Percentiles rank a stretch among this genome's conserved stretches.
Conservation (phyloP, 2,113 vertebrate genomes). For the Neodontobutis hainanensis region DNA sequence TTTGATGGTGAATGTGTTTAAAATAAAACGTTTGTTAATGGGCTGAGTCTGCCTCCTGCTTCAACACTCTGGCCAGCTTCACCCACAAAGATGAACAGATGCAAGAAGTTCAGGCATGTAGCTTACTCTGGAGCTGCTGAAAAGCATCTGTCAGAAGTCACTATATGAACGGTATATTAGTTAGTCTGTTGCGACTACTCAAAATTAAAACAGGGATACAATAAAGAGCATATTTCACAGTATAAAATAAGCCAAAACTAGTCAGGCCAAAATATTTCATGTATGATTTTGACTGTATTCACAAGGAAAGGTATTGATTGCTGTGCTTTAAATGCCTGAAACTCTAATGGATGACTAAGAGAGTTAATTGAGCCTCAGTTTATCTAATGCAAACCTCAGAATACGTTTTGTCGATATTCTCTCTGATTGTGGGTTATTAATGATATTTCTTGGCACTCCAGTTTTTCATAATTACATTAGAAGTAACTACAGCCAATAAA, state of each 20-base stretch:
- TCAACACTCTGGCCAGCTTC: too few species aligned
- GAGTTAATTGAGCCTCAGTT: slow-evolving; percentile 33
- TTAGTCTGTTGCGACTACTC: slow-evolving; percentile 16
- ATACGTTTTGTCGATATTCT: slow-evolving; percentile 8
- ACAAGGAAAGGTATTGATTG: slow-evolving; percentile 17
- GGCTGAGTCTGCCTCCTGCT: too few species aligned
- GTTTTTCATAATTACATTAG: slow-evolving; percentile 35
- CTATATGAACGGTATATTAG: slow-evolving; percentile 13
- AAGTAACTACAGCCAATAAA: slow-evolving; percentile 28
- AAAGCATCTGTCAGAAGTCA: slow-evolving; percentile 1
- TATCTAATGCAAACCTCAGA: slow-evolving; percentile 24
- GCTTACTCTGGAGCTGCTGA: too few species aligned
- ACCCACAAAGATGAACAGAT: too few species aligned
- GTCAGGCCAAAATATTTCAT: neutral
- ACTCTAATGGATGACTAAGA: slow-evolving; percentile 17
- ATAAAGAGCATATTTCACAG: slow-evolving; percentile 1
- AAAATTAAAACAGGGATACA: slow-evolving; percentile 6
- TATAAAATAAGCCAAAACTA: neutral
- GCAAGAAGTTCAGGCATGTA: too few species aligned
- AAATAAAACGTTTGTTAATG: too few species aligned
- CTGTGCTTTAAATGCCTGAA: slow-evolving; percentile 26
- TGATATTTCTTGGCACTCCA: slow-evolving; percentile 25
- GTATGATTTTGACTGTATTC: slow-evolving; percentile 10
- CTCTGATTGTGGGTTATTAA: slow-evolving; percentile 22
- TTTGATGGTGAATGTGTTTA: too few species aligned